These are phyloP conservation scores for Caenorhabditis latens DNA, from an alignment of 1,140 invertebrate species.

Conservation along the genomic window DNA sequence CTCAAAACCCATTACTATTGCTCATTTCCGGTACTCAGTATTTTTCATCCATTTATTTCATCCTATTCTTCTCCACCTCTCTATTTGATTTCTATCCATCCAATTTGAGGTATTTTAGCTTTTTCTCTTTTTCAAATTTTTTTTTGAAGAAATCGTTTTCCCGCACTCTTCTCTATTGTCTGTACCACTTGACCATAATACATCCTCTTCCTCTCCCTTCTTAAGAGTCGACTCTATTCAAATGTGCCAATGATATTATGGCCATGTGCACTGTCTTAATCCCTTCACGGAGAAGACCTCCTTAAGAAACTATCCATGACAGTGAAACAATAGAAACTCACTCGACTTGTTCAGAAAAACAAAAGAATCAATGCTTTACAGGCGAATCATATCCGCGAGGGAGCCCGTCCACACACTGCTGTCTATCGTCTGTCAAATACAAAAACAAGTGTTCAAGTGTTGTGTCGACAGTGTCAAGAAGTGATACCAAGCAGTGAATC, in stretches of 20 bases:
- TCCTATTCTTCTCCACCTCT: not conserved
- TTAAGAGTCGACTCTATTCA: not conserved
- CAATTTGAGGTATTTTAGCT: not conserved
- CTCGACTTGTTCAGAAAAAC: too few species aligned
- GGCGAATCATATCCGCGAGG: conserved; percentile 77
- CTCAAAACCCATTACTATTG: conserved; percentile 28
- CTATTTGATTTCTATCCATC: not conserved
- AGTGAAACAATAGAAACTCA: too few species aligned
- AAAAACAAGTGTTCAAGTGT: conserved; percentile 73
- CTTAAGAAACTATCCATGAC: not conserved
- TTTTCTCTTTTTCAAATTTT: too few species aligned
- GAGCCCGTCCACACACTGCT: conserved; percentile 65
- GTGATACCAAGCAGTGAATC: conserved; percentile 71
- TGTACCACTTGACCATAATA: conserved; percentile 6
- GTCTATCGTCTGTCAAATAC: conserved; percentile 69
- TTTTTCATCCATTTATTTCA: conserved; percentile 1
- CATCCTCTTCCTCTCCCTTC: not conserved
- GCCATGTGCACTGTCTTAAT: not conserved
- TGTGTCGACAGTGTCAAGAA: conserved; percentile 75
- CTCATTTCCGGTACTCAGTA: conserved; percentile 37
- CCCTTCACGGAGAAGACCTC: too few species aligned
- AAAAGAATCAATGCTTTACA: conserved; percentile 58
- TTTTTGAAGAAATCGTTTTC: not conserved
- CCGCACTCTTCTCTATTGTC: not conserved
- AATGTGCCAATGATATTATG: conserved; percentile 6